Percentiles rank a stretch among this genome's conserved stretches.
phyloP scores from a whole-genome alignment of 2,888 invertebrate genomes.

The Scaptomyza caliginosa region DNA sequence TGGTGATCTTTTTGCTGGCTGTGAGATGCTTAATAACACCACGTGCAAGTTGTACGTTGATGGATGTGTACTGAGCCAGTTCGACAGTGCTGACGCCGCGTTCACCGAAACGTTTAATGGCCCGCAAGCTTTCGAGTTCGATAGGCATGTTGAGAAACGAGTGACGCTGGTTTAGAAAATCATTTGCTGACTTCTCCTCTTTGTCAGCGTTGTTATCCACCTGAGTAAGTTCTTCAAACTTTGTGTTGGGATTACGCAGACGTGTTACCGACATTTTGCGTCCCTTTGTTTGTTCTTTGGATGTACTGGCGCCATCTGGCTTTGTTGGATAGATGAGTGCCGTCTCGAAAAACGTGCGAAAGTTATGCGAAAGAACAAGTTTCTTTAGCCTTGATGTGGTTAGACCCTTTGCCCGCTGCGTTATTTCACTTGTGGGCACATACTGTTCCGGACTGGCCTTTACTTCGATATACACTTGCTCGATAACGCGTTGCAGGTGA shows the following conservation, averaged over 20 bases:
- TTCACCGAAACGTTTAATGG: constrained; percentile 84
- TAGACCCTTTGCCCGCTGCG: constrained; percentile 39
- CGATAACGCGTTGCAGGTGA: constrained; percentile 84
- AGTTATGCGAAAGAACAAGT: constrained; percentile 82
- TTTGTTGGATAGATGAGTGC: constrained; percentile 57
- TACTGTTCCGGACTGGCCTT: constrained; percentile 71
- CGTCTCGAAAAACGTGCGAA: constrained; percentile 86
- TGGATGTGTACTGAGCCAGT: constrained; percentile 82
- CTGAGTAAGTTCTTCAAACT: constrained; percentile 84
- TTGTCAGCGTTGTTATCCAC: constrained; percentile 77
- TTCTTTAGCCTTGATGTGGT: constrained; percentile 65
- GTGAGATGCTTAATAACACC: constrained; percentile 84
- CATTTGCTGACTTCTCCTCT: constrained; percentile 84
- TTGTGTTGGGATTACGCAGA: constrained; percentile 86
- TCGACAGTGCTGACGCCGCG: constrained; percentile 85
- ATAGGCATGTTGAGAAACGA: constrained; percentile 82
- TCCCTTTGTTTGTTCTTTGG: constrained; percentile 49
- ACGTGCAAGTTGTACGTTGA: constrained; percentile 84
- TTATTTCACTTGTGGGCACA: constrained; percentile 39
- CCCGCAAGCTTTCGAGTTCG: constrained; percentile 85
- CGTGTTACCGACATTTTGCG: constrained; percentile 85
- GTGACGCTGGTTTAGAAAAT: constrained; percentile 69
- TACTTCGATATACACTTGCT: constrained; percentile 72
- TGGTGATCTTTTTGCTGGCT: constrained; percentile 83
- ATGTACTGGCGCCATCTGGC: not conserved